Conservation (phyloP, 2,797 vertebrate genomes). For the Numenius phaeopus region DNA sequence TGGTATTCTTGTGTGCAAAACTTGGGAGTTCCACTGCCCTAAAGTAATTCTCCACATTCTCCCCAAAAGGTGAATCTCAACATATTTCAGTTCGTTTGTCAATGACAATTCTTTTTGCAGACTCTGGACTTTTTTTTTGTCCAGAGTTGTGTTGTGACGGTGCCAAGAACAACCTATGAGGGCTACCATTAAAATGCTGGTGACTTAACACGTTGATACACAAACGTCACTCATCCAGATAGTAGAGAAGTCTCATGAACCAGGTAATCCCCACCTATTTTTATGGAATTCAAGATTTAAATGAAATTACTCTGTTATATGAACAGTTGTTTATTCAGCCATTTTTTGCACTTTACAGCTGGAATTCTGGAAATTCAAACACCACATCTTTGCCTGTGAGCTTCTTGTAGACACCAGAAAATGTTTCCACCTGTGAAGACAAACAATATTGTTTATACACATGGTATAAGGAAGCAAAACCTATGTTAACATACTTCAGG, state of each 20-base stretch:
- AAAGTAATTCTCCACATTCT: not conserved
- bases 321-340: conserved; percentile 91
- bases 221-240: not conserved
- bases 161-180: not conserved
- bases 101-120: not conserved
- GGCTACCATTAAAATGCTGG: not conserved
- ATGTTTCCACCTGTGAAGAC: conserved; percentile 92
- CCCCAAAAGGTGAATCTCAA: not conserved
- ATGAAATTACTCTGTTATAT: conserved; percentile 61
- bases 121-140: not conserved
- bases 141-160: not conserved
- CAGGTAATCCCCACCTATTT: not conserved
- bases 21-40: not conserved
- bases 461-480: not conserved
- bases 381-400: conserved; percentile 99
- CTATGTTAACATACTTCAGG: not conserved
- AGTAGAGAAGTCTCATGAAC: not conserved
- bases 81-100: not conserved
- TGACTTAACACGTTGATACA: not conserved
- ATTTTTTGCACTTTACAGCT: conserved; percentile 89
- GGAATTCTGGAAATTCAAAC: conserved; percentile 99
- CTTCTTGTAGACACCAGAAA: conserved; percentile 99
- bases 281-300: conserved; percentile 23
- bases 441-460: conserved; percentile 23
- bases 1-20: not conserved